phyloP scores from a whole-genome alignment of 2,797 vertebrate species.

The Lophius americanus region DNA sequence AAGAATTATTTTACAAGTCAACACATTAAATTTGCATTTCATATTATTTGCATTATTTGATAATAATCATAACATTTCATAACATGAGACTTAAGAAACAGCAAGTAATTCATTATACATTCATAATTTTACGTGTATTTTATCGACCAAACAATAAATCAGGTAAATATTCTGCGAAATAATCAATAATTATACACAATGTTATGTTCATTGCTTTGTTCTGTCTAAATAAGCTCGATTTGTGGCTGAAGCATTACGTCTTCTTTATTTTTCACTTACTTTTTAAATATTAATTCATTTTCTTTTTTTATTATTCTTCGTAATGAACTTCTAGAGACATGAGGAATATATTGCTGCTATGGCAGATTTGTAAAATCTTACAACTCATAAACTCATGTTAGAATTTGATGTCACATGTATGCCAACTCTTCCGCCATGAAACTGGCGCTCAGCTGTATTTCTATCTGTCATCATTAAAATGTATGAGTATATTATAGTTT shows the following conservation, averaged over 20 bases:
- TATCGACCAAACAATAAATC: not conserved
- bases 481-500: slow-evolving; percentile 28
- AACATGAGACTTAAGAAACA: too few species aligned
- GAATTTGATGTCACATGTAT: slow-evolving; percentile 56
- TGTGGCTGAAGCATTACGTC: too few species aligned
- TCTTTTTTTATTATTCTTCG: not conserved
- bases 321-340: not conserved
- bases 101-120: too few species aligned
- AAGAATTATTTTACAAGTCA: too few species aligned
- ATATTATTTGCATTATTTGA: too few species aligned
- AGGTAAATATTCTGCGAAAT: not conserved
- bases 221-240: not conserved
- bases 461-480: slow-evolving; percentile 44
- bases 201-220: not conserved
- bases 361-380: not conserved
- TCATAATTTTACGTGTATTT: not conserved
- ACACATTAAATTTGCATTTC: too few species aligned
- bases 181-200: not conserved
- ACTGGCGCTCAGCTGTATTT: slow-evolving; percentile 18
- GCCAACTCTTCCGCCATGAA: slow-evolving; percentile 20
- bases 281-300: not conserved
- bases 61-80: too few species aligned
- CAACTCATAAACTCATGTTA: slow-evolving; percentile 38
- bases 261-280: not conserved
- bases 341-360: slow-evolving; percentile 7